Percentiles rank a stretch among this genome's conserved stretches.
phyloP scores from a whole-genome alignment of 1,140 invertebrate genomes.

The Mercenaria mercenaria region DNA sequence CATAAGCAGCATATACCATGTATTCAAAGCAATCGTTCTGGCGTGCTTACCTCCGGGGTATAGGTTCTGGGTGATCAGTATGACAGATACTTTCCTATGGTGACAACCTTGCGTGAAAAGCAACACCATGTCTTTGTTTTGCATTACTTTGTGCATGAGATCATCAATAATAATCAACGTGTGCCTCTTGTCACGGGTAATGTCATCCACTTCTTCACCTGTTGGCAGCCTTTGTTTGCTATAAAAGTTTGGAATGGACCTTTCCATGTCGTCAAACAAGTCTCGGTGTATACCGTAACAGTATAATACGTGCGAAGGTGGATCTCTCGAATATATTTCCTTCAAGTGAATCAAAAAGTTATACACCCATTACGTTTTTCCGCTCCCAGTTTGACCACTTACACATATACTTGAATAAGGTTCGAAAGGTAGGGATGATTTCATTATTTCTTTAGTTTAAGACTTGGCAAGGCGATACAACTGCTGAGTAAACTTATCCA shows the following conservation, averaged over 20 bases:
- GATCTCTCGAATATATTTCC: background rate
- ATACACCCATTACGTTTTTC: conserved; percentile 1
- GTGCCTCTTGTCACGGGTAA: background rate
- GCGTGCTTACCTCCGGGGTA: too few species aligned
- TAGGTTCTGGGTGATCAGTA: too few species aligned
- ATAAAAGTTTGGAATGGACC: background rate
- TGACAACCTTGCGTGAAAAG: too few species aligned
- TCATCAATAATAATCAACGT: background rate
- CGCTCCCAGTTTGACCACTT: background rate
- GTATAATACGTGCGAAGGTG: background rate
- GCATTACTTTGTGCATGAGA: too few species aligned
- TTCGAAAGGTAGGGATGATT: conserved; percentile 10
- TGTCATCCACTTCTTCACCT: background rate
- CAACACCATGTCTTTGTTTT: background rate
- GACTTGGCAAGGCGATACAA: conserved; percentile 20
- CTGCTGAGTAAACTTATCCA: background rate
- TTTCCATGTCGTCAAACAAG: conserved; percentile 13
- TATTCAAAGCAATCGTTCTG: conserved; percentile 14
- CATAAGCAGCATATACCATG: background rate
- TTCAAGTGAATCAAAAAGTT: background rate
- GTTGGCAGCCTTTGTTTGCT: background rate
- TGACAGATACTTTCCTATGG: too few species aligned
- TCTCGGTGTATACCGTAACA: conserved; percentile 8
- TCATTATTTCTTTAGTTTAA: conserved; percentile 13
- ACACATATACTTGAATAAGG: conserved; percentile 20